A percentile compares a stretch with the other conserved stretches of the same genome.
Conservation (phyloP, 2,797 vertebrate species). For the Cyclopterus lumpus region DNA sequence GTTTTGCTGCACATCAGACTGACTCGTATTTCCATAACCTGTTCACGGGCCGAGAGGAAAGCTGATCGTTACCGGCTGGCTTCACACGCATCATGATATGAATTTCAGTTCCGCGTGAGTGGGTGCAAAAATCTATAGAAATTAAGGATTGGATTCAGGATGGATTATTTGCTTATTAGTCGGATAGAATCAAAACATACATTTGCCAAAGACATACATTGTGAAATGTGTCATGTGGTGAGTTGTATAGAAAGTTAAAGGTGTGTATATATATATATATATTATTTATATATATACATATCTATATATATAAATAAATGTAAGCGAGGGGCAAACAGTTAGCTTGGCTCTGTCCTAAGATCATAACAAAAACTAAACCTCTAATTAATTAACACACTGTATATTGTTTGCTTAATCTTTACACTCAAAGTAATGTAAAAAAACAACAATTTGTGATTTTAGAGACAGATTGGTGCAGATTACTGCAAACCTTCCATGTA, state of each 20-base stretch:
- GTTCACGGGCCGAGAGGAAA: conserved; percentile 23
- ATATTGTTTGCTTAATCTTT: background rate
- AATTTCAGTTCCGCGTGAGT: background rate
- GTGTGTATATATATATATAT: too few species aligned
- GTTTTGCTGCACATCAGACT: conserved; percentile 31
- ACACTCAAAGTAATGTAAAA: background rate
- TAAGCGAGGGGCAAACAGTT: too few species aligned
- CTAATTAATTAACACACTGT: background rate
- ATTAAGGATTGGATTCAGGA: background rate
- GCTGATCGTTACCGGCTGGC: background rate
- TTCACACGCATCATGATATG: background rate
- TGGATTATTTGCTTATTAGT: background rate
- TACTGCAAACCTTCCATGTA: conserved; percentile 24
- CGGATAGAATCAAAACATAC: background rate
- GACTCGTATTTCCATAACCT: conserved; percentile 10
- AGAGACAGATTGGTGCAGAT: background rate
- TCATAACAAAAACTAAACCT: background rate
- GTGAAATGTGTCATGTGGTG: background rate
- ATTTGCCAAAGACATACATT: background rate
- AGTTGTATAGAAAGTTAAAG: background rate
- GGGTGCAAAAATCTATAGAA: background rate
- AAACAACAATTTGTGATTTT: background rate
- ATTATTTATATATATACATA: too few species aligned
- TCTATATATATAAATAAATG: too few species aligned
- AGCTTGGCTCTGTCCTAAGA: too few species aligned